Evolutionary conservation across 1,140 invertebrate genomes (phyloP), one percentile per base, ranked within the genome.

Genomic region (Drosophila kohkoa): DNA sequence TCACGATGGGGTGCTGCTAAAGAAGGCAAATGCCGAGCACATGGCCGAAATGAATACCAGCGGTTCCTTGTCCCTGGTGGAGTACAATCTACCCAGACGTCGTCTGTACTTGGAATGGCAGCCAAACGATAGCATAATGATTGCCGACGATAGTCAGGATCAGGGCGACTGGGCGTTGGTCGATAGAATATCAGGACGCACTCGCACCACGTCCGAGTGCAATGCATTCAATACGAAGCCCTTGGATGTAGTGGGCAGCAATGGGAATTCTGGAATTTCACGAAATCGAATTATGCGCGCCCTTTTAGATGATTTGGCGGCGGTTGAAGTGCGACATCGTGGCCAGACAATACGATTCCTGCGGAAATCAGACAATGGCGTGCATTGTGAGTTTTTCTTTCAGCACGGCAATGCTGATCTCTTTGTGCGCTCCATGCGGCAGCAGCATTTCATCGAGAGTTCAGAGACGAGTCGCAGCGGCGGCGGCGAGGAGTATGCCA

Each of bases 371-470:
- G 96, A 96, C 86, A 95, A 96, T 8, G 95, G 96, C 0, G 94
- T 95, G 67, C 95, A 96, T 76, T 96, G 96, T 71, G 95, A 96
- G 11, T 96, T 97, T 82, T 96, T 97, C 81, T 98, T 98, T 93
- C 96, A 98, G 91, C 94, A 96, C 81, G 96, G 96, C 7, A 97
- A 97, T 77, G 96, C 96, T 5, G 96, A 97, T 82, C 94, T 95
- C 68, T 96, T 98, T 87, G 93, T 98, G 6, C 94, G 94, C 28
- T 93, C 94, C 45, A 92, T 97, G 13, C 95, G 95, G 79, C 77
- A 91, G 16, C 70, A 76, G 28, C 91, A 92, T 60, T 79, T 92
- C 16, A 88, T 92, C 11, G 90, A 92, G 52, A 72, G 59, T 46
- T 49, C 76, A 2, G 74, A 76, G 10, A 52, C 63, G 2, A 69